Conservation (phyloP, 2,888 invertebrate species). For the Lepidocyrtoides sp. region DNA sequence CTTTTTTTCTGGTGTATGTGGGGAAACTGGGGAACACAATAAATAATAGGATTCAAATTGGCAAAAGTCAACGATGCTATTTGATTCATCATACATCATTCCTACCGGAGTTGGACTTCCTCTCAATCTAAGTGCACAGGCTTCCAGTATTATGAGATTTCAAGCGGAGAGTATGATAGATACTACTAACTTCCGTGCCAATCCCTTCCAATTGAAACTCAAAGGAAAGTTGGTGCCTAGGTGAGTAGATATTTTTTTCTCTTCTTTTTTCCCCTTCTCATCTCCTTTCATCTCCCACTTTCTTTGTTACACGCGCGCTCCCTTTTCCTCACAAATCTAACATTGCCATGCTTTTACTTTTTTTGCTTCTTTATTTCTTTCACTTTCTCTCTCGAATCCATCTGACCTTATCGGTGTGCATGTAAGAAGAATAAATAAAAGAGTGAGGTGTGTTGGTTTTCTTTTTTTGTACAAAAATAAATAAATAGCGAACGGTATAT, state of each 20-base stretch:
- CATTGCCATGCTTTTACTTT: neutral
- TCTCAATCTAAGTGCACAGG: slow-evolving; percentile 93
- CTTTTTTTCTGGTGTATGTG: neutral
- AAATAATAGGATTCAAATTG: slow-evolving; percentile 91
- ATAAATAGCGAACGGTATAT: neutral
- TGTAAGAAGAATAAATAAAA: neutral
- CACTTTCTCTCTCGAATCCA: slow-evolving; percentile 22
- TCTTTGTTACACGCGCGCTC: slow-evolving; percentile 32
- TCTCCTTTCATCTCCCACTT: slow-evolving; percentile 69
- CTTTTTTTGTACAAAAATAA: neutral
- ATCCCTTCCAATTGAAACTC: slow-evolving; percentile 90
- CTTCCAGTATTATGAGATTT: slow-evolving; percentile 88
- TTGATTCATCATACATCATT: slow-evolving; percentile 95
- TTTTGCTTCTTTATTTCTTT: slow-evolving; percentile 38
- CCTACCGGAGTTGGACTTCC: slow-evolving; percentile 95
- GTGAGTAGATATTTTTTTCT: slow-evolving; percentile 87
- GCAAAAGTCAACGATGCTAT: slow-evolving; percentile 94
- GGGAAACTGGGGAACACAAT: slow-evolving; percentile 79
- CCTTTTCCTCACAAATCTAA: slow-evolving; percentile 17
- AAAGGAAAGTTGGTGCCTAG: slow-evolving; percentile 94
- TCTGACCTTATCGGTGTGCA: slow-evolving; percentile 39
- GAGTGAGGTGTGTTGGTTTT: slow-evolving; percentile 23
- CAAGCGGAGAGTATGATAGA: slow-evolving; percentile 93
- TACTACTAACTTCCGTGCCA: slow-evolving; percentile 90
- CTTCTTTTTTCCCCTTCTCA: slow-evolving; percentile 38